Base-by-base conservation (phyloP, 2,113 vertebrate species). In the Megaptera novaeangliae region DNA sequence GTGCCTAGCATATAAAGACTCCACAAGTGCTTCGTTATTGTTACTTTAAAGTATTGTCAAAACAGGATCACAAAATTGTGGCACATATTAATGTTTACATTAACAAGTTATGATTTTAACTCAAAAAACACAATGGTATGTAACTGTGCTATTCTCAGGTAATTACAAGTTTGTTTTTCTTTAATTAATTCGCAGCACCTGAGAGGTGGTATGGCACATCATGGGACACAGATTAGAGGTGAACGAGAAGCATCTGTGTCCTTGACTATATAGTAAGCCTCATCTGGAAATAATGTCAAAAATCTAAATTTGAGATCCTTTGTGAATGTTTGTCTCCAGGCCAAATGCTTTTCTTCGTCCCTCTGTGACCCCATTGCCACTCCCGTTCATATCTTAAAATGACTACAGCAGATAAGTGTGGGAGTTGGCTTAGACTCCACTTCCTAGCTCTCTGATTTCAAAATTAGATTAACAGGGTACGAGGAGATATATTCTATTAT, bases 391-490 rank as follows among this genome's bases (percentile, higher is more conserved):
- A 41, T 46, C 23, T 95, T 94, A 61, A 81, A 86, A 84, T 57
- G 21, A 90, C 44, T 49, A 39, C 14, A 49, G 46, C 49, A 64
- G 49, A 71, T 41, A 87, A 88, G 64, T 27, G 39, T 44, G n/a
- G n/a, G 44, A 57, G 23, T 80, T 71, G 18, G 18, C 89, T 72
- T 21, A 46, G 69, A 61, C 9, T 55, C 66, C 2, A 63, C 20
- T 59, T 93, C 85, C 72, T 72, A 21, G 44, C 68, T 93, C 55
- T 94, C 86, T 89, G 64, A 94, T 72, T 84, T 96, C 9, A 59
- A 59, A 93, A 92, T 95, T 78, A 94, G 71, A 91, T 91, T 49
- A 96, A 91, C 9, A 39, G 18, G 3, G 27, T 49, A 57, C 39
- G 41, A 46, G 11, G 52, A 52, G 52, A 52, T 18, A 52, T 52